Conservation (phyloP, 35 echinoderm and acorn worm genomes). For the Hemicentrotus pulcherrimus region DNA sequence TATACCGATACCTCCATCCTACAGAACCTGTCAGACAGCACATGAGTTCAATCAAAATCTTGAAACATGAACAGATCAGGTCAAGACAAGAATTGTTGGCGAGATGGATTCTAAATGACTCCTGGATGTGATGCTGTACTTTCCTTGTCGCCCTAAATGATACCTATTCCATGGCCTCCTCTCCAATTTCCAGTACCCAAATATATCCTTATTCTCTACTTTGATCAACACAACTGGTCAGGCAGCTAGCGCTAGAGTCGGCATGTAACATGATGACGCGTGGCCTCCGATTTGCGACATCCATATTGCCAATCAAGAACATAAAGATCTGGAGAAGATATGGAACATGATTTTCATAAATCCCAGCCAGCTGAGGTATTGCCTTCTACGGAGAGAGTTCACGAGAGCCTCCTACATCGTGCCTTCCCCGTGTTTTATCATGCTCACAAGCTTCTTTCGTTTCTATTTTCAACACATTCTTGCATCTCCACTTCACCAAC, state of each 20-base stretch:
- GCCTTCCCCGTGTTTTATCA: background rate
- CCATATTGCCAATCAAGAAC: slow-evolving; percentile 17
- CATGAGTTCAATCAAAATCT: background rate
- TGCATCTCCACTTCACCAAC: background rate
- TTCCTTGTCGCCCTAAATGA: background rate
- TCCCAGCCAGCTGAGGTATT: background rate
- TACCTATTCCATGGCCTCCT: background rate
- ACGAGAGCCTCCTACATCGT: background rate
- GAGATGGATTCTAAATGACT: background rate
- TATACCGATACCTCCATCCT: too few relatives aligned
- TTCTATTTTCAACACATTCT: background rate
- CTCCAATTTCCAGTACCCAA: background rate
- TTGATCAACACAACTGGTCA: background rate
- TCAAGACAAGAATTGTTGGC: background rate
- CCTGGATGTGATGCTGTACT: background rate
- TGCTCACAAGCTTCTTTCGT: background rate
- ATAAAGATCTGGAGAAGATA: background rate
- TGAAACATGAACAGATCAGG: background rate
- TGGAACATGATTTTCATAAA: background rate
- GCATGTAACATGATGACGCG: background rate
- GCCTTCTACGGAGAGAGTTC: background rate
- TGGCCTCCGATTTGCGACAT: background rate
- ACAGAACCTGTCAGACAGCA: background rate
- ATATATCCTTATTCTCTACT: background rate
- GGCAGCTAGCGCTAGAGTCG: background rate